Conservation (phyloP, 2,113 vertebrate species). For the Halcyon malimbica region DNA sequence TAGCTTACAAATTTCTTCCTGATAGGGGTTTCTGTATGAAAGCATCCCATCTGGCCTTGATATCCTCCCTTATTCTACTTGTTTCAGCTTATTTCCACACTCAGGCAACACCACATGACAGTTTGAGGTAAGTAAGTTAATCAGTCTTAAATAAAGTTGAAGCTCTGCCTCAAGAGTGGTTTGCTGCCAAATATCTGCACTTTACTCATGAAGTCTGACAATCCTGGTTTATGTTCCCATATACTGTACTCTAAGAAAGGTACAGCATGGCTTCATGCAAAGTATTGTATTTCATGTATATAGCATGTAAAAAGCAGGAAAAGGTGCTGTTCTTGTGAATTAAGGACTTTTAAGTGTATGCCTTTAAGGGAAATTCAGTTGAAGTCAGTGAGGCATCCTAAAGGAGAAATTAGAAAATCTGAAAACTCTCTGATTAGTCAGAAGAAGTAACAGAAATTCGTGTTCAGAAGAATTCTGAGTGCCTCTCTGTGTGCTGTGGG, state of each 20-base stretch:
- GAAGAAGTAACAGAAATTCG: not conserved
- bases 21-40: not conserved
- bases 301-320: not conserved
- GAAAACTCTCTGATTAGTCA: conserved; percentile 18
- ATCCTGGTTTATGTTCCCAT: not conserved
- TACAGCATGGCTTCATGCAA: not conserved
- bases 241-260: not conserved
- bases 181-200: not conserved
- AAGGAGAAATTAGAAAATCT: not conserved
- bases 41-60: not conserved
- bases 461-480: not conserved
- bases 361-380: not conserved
- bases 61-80: not conserved
- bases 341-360: not conserved
- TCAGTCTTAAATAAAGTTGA: not conserved
- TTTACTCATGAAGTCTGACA: not conserved
- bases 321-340: not conserved
- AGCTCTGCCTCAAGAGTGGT: not conserved
- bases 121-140: not conserved
- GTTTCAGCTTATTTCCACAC: not conserved
- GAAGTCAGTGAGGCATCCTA: not conserved
- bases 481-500: not conserved
- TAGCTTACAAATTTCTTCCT: not conserved
- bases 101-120: not conserved
- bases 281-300: not conserved